These are phyloP conservation scores for Trissolcus brochymenae DNA, from an alignment of 2,888 invertebrate species.

Conservation along the genomic window DNA sequence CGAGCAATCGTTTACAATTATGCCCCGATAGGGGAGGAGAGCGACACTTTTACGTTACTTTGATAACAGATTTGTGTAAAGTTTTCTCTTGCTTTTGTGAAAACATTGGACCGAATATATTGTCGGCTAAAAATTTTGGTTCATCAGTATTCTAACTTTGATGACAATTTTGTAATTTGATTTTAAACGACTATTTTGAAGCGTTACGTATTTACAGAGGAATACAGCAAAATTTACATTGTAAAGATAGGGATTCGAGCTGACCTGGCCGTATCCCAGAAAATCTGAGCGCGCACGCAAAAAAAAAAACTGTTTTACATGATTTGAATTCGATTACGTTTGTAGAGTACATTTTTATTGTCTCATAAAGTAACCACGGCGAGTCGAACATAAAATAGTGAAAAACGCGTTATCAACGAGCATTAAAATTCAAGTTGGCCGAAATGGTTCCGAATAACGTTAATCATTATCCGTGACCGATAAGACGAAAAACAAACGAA, in stretches of 20 bases:
- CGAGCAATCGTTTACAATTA: constrained; percentile 46
- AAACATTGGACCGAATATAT: no score
- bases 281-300: background rate
- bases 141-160: no score
- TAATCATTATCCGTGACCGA: constrained; percentile 27
- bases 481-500: constrained; percentile 33
- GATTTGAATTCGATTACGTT: constrained; percentile 21
- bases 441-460: constrained; percentile 1
- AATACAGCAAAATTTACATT: no score
- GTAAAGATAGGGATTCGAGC: no score
- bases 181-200: no score
- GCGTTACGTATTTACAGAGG: no score
- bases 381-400: constrained; percentile 1
- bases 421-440: constrained; percentile 20
- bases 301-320: constrained; percentile 10
- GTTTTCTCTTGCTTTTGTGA: no score
- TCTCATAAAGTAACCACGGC: constrained; percentile 12
- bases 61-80: constrained; percentile 6
- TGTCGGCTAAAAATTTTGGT: no score
- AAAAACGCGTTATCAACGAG: constrained; percentile 25
- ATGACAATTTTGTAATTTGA: no score
- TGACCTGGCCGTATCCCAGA: no score
- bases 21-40: background rate
- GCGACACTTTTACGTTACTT: constrained; percentile 13
- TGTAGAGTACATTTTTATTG: constrained; percentile 23